Evolutionary conservation across 1,140 invertebrate species (phyloP).

Genomic region (Platyura marginata): DNA sequence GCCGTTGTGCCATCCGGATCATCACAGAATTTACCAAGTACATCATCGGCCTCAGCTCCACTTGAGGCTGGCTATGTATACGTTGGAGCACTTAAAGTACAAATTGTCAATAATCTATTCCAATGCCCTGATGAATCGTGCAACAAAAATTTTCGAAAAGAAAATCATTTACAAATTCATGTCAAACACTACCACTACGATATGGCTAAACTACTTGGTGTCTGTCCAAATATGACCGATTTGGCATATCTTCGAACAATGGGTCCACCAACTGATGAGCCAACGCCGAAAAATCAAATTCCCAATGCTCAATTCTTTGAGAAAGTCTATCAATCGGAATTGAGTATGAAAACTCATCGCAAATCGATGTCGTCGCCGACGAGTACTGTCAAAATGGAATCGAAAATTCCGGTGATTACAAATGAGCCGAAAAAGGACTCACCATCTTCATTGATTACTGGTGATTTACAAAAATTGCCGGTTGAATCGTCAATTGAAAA

Average conservation of each 20-base stretch:
- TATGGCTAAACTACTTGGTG: conserved; percentile 50
- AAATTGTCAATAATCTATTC: conserved; percentile 48
- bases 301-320: conserved; percentile 23
- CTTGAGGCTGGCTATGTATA: conserved; percentile 26
- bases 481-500: neutral
- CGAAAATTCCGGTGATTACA: neutral
- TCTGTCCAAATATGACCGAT: conserved; percentile 68
- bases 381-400: neutral
- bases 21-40: conserved; percentile 4
- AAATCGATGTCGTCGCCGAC: conserved; percentile 2
- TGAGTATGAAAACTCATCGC: conserved; percentile 8
- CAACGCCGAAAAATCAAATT: conserved; percentile 28
- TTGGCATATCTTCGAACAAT: conserved; percentile 59
- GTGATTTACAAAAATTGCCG: neutral
- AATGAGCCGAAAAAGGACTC: neutral
- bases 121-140: conserved; percentile 69
- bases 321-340: conserved; percentile 20
- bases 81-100: conserved; percentile 45
- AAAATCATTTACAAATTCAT: conserved; percentile 74
- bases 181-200: conserved; percentile 82
- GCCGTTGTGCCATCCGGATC: conserved; percentile 4
- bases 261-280: conserved; percentile 31
- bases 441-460: neutral
- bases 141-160: conserved; percentile 74
- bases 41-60: neutral